A percentile compares a stretch with the other conserved stretches of the same genome.
Conservation (phyloP, 2,113 vertebrate species). For the Chloropsis cyanopogon region DNA sequence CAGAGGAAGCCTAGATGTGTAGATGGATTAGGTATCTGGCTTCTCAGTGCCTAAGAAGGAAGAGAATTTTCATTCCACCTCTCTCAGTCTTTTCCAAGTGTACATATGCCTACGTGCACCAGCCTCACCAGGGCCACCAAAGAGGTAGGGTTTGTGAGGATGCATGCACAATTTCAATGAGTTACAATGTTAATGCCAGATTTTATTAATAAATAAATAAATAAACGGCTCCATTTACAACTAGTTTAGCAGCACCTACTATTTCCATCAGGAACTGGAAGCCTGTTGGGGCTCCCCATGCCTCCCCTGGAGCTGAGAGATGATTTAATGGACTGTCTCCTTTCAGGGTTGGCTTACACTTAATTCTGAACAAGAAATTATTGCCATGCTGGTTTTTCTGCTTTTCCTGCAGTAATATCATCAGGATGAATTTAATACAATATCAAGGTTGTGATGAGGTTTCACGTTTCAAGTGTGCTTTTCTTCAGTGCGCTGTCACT, state of each 20-base stretch:
- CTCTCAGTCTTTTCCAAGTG: background rate
- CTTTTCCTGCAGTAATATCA: background rate
- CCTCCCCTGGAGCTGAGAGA: background rate
- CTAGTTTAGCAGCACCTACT: background rate
- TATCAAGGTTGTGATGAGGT: background rate
- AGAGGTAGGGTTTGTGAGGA: background rate
- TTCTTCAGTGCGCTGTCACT: background rate
- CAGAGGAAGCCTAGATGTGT: background rate
- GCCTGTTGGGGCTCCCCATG: background rate
- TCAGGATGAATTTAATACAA: background rate
- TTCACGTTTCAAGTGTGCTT: background rate
- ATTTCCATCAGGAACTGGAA: background rate
- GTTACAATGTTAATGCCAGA: background rate
- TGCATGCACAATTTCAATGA: background rate
- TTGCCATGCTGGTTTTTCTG: background rate
- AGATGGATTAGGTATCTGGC: background rate
- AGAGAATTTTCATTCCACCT: background rate
- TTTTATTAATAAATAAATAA: background rate
- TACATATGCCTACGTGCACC: rapidly evolving
- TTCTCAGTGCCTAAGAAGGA: background rate
- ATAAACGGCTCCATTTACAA: background rate
- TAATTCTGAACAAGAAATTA: background rate
- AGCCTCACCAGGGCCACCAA: background rate
- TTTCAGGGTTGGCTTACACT: background rate
- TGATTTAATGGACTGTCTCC: background rate